Evolutionary conservation across 1,140 invertebrate species (phyloP), one percentile per base, ranked within the genome.

Genomic region (Sitodiplosis mosellana): DNA sequence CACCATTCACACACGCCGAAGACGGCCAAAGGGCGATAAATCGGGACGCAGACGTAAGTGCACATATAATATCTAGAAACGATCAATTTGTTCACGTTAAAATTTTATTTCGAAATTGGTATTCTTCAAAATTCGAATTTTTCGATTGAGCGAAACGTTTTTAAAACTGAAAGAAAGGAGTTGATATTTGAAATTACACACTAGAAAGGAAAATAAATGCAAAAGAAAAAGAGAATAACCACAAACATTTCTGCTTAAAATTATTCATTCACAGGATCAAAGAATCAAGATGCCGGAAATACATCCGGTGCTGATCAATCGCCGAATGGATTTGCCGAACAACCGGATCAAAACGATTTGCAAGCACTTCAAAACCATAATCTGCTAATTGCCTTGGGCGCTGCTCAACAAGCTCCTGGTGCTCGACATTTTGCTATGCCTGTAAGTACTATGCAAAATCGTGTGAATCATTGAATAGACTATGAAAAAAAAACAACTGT

Each of bases 1-100:
- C 59, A 92, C 89, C 8, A 96, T 97, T 61, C 92, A 96, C 67
- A 96, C 91, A 15, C 70, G 93, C 51, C 86, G 93, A 67, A 76
- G 93, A 55, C 80, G 92, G 59, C 88, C 88, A 3, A 81, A 85
- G 55, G 74, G 76, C 54, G 73, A 72, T 55, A 64, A 60, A 47
- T 70, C 70, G 27, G 67, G 69, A 46, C 57, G 68, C 33, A 59
- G 69, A 56, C 66, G 60, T 58, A 48, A 53, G 48, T 53, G 14
- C 21, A 42, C n/a, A n/a, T n/a, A n/a, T 14, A n/a, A n/a, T n/a
- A n/a, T n/a, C n/a, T n/a, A n/a, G n/a, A n/a, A n/a, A n/a, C n/a
- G n/a, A n/a, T n/a, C n/a, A n/a, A n/a, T n/a, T n/a, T n/a, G n/a
- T n/a, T n/a, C n/a, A n/a, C n/a, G n/a, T n/a, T n/a, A n/a, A n/a